Base-by-base conservation (phyloP, 2,888 invertebrate species). In the Andricus curvator region DNA sequence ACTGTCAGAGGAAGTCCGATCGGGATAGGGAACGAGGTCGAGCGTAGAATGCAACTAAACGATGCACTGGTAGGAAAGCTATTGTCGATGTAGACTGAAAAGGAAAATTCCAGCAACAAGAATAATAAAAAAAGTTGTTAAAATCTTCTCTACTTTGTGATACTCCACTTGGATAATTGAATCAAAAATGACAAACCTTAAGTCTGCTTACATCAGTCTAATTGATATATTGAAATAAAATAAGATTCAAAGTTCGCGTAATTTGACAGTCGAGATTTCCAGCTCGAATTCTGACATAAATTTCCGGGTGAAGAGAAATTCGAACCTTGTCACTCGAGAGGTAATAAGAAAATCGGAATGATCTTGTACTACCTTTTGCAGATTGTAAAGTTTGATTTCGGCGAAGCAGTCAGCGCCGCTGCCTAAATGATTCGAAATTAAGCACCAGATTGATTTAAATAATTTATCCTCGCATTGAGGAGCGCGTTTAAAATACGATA, bases 221-320 rank as follows among this genome's bases (percentile, higher is more conserved):
- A 85, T 84, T 85, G 82, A 82, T 84, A 80, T 80, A 80, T 80
- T 79, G 64, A 82, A 81, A 79, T 83, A 84, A 86, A 84, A 81
- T 84, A 86, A 84, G 77, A 84, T 84, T 83, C 78, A 80, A 85
- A 79, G 82, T 85, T 78, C 84, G 82, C 82, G 66, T 85, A 85
- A 86, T 86, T 81, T 86, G 86, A 86, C 86, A 85, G 80, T 77
- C 80, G 80, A 83, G 82, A 80, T 56, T 80, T 78, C 80, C 80
- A 81, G 78, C 79, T 78, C 78, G 20, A 22, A 20, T 33, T 66
- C 77, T 37, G 29, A 68, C 76, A 76, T 37, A 51, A 60, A 66
- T 64, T 76, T 48, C 44, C 29, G 13, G n/a, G 9, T n/a, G 37
- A 20, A 29, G 25, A 44, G 67, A 78, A 78, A 33, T 78, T 78